Evolutionary conservation across 2,888 invertebrate species (phyloP), one percentile per base, ranked within the genome.

Genomic region (Catocala fraxini): DNA sequence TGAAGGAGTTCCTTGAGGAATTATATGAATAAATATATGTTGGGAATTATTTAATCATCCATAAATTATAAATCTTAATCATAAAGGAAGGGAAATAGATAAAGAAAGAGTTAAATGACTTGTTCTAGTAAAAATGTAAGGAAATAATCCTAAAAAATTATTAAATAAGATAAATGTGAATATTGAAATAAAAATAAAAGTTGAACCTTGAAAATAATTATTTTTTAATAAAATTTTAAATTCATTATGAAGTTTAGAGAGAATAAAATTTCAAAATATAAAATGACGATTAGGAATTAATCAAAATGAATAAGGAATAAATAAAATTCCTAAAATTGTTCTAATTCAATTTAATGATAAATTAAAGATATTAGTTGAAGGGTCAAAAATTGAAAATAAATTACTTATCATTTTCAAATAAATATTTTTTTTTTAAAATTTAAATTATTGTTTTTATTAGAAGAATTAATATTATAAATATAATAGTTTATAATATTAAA

Each of bases 51-150:
- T 95, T 75, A 95, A 85, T 95, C 96, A 96, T 6, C 96, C 96
- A 86, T 92, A 96, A 65, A 96, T 65, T 95, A 96, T 96, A 88
- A 96, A 95, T 69, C 90, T 91, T 83, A 96, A 70, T 95, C 96
- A 97, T 85, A 96, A 72, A 0, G 96, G 95, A 70, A 97, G 57
- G 0, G 96, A 95, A 82, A 96, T 77, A 0, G 94, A 79, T 84
- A 97, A 68, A 0, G 96, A 95, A 80, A 96, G 73, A 7, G 87
- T 87, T 91, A 96, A 81, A 84, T 97, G 96, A 1, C 96, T 96
- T 66, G 96, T 95, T 74, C 95, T 93, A 39, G 96, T 96, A 89
- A 97, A 97, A 90, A 96, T 95, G 91, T 96, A 97, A 0, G 97
- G 96, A 3, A 96, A 95, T 91, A 97, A 82, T 0, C 96, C 96